Conservation (phyloP, 2,113 vertebrate genomes). For the Sylvia atricapilla region DNA sequence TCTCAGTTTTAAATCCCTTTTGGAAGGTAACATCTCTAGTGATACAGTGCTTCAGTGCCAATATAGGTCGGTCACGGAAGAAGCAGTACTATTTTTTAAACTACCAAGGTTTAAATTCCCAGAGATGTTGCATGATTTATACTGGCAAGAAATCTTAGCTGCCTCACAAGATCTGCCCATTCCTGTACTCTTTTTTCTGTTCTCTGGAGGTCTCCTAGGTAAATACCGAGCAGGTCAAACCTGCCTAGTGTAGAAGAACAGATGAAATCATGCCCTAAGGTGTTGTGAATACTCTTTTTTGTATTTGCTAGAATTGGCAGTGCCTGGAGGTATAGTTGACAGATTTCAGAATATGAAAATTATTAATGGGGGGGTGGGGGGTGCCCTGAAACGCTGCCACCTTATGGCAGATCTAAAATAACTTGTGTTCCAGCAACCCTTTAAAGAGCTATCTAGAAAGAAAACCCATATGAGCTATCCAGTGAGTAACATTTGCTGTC, state of each 20-base stretch:
- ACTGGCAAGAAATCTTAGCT: slow-evolving; percentile 8
- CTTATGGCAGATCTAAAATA: not conserved
- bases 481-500: not conserved
- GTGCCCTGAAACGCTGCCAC: not conserved
- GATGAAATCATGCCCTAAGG: slow-evolving; percentile 7
- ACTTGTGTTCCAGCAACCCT: not conserved
- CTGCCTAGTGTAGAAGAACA: not conserved
- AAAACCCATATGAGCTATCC: not conserved
- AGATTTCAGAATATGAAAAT: slow-evolving; percentile 46
- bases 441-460: slow-evolving; percentile 10
- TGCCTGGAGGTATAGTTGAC: not conserved
- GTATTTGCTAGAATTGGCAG: slow-evolving; percentile 36
- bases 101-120: not conserved
- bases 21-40: slow-evolving; percentile 8
- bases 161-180: not conserved
- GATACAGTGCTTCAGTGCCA: not conserved
- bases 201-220: slow-evolving; percentile 2
- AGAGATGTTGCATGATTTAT: slow-evolving; percentile 13
- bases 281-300: slow-evolving; percentile 25
- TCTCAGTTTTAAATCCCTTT: slow-evolving; percentile 9
- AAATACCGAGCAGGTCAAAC: slow-evolving; percentile 19
- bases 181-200: not conserved
- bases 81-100: not conserved
- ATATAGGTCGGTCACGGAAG: not conserved
- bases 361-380: not conserved